Evolutionary conservation across 64 coral and sea anemone genomes (phyloP).

Genomic region (Hydrozoanthus tunicans): DNA sequence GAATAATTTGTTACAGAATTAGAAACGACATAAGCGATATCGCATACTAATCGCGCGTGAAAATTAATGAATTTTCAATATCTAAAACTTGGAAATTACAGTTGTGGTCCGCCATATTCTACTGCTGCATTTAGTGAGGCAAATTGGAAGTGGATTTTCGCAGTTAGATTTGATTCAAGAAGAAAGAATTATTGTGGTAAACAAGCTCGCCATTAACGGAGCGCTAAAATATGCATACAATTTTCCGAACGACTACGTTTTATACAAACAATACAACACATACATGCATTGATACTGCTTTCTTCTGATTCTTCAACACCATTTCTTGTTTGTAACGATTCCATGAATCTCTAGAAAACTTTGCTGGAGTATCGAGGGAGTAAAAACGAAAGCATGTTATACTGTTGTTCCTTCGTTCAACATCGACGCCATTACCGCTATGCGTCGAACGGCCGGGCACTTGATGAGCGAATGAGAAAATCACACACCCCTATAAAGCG

Average conservation of each 20-base stretch:
- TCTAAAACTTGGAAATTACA: conserved; percentile 81
- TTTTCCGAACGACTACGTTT: conserved; percentile 98
- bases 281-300: conserved; percentile 88
- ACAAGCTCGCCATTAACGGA: conserved; percentile 82
- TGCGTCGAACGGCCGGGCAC: conserved; percentile 91
- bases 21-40: conserved; percentile 82
- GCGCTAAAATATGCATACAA: conserved; percentile 99
- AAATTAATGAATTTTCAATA: conserved; percentile 82
- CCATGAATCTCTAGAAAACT: conserved; percentile 74
- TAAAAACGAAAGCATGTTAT: conserved; percentile 8
- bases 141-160: conserved; percentile 51
- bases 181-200: conserved; percentile 69
- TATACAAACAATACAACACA: conserved; percentile 97
- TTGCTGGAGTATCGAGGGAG: conserved; percentile 46
- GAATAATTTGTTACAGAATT: conserved; percentile 79
- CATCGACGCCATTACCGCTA: conserved; percentile 85
- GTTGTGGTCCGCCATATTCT: conserved; percentile 68
- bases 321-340: conserved; percentile 80
- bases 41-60: conserved; percentile 72
- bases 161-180: conserved; percentile 47
- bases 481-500: conserved; percentile 98
- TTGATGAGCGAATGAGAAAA: conserved; percentile 99
- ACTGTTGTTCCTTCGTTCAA: conserved; percentile 54
- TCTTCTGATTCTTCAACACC: conserved; percentile 79
- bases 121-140: conserved; percentile 30